These are phyloP conservation scores for Beroe ovata DNA, from an alignment of 37 sponge, comb jelly and placozoan species.

Conservation along the genomic window DNA sequence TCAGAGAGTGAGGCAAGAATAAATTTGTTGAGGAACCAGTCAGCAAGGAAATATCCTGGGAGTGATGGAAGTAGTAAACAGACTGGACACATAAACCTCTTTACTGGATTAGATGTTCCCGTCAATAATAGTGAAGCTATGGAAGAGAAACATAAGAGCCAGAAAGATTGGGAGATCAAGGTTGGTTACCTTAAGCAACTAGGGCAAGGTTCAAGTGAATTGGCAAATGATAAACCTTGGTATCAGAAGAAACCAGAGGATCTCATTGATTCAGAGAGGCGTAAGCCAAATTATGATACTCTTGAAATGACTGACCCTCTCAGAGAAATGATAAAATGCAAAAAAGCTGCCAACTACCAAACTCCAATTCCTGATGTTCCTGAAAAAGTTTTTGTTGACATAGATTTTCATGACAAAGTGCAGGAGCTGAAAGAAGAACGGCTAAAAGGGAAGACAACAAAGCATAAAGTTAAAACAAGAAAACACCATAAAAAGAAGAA, in stretches of 20 bases:
- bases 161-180: conserved; percentile 58
- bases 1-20: conserved; percentile 50
- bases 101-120: background rate
- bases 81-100: conserved; percentile 14
- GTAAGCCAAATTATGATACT: background rate
- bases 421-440: background rate
- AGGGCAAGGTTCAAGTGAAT: conserved; percentile 34
- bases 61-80: background rate
- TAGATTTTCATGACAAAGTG: conserved; percentile 57
- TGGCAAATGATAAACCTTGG: conserved; percentile 37
- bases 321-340: conserved; percentile 12
- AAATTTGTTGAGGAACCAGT: background rate
- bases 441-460: background rate
- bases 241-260: conserved; percentile 17
- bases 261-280: background rate
- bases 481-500: conserved; percentile 39
- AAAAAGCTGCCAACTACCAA: background rate
- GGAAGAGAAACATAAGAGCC: background rate
- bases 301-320: conserved; percentile 22
- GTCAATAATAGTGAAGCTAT: background rate
- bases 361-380: background rate
- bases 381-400: conserved; percentile 16
- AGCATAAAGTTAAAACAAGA: background rate
- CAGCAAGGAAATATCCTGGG: conserved; percentile 6
- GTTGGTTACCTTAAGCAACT: conserved; percentile 27